phyloP scores from a whole-genome alignment of 2,888 invertebrate genomes.

The Limnephilus auricula region DNA sequence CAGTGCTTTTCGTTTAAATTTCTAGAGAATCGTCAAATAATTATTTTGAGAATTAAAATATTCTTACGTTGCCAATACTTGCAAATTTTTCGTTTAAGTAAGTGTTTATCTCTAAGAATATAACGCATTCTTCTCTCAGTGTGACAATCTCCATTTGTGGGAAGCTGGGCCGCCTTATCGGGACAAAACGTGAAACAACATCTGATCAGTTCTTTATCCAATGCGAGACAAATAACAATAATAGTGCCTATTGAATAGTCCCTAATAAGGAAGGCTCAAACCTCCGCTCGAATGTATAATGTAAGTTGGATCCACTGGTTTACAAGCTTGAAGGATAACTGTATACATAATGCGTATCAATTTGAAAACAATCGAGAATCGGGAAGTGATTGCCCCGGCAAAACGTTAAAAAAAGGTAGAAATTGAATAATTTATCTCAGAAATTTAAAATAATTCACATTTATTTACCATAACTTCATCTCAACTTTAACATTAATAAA shows the following conservation, averaged over 20 bases:
- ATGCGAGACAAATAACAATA: conserved; percentile 38
- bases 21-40: not conserved
- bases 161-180: conserved; percentile 11
- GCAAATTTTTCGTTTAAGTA: not conserved
- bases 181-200: conserved; percentile 11
- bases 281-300: conserved; percentile 4
- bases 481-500: not conserved
- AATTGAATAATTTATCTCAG: too few relatives aligned
- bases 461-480: too few relatives aligned
- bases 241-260: conserved; percentile 23
- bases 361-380: conserved; percentile 17
- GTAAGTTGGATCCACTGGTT: not conserved
- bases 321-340: conserved; percentile 12
- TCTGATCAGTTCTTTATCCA: conserved; percentile 18
- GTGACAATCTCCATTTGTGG: conserved; percentile 34
- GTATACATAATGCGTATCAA: conserved; percentile 11
- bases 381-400: not conserved
- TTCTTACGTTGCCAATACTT: not conserved
- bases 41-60: not conserved
- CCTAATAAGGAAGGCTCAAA: conserved; percentile 20
- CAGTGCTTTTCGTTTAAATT: not conserved
- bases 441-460: too few relatives aligned
- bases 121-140: conserved; percentile 16
- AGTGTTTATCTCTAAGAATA: conserved; percentile 28
- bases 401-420: too few relatives aligned